phyloP scores from a whole-genome alignment of 1,140 invertebrate species.

The Drosophila malerkotliana region DNA sequence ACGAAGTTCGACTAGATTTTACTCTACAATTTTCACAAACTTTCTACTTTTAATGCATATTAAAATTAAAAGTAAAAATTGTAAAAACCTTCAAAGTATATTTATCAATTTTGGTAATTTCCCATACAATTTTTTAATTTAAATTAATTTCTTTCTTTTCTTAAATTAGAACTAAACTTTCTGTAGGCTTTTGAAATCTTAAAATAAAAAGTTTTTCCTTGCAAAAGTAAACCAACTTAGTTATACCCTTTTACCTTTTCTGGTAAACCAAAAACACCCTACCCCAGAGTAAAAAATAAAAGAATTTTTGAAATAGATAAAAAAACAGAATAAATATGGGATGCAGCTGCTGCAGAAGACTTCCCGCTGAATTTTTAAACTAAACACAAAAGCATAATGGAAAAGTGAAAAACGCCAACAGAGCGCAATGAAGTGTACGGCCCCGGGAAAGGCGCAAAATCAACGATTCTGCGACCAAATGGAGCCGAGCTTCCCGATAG shows the following conservation, averaged over 20 bases:
- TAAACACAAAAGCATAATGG: slow-evolving; percentile 73
- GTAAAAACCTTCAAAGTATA: too few relatives aligned
- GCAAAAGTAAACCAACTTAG: too few relatives aligned
- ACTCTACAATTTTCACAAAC: not conserved
- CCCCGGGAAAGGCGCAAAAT: slow-evolving; percentile 44
- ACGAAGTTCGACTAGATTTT: not conserved
- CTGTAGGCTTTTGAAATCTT: too few relatives aligned
- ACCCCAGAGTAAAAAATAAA: slow-evolving; percentile 16
- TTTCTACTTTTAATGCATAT: not conserved
- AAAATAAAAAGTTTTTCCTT: too few relatives aligned
- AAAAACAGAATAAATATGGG: slow-evolving; percentile 46
- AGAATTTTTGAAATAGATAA: not conserved
- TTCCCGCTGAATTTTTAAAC: slow-evolving; percentile 74
- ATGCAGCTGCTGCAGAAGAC: slow-evolving; percentile 61
- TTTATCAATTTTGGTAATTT: too few relatives aligned
- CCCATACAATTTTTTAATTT: too few relatives aligned
- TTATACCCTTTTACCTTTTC: not conserved
- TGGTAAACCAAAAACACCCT: slow-evolving; percentile 10
- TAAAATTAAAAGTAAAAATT: too few relatives aligned
- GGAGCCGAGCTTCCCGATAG: slow-evolving; percentile 51
- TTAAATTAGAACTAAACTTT: too few relatives aligned
- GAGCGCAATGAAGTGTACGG: slow-evolving; percentile 74
- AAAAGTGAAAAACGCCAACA: slow-evolving; percentile 75
- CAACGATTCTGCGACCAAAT: slow-evolving; percentile 46
- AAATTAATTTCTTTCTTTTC: too few relatives aligned